phyloP scores from a whole-genome alignment of 2,888 invertebrate species.

The Harpagoxenus sublaevis region DNA sequence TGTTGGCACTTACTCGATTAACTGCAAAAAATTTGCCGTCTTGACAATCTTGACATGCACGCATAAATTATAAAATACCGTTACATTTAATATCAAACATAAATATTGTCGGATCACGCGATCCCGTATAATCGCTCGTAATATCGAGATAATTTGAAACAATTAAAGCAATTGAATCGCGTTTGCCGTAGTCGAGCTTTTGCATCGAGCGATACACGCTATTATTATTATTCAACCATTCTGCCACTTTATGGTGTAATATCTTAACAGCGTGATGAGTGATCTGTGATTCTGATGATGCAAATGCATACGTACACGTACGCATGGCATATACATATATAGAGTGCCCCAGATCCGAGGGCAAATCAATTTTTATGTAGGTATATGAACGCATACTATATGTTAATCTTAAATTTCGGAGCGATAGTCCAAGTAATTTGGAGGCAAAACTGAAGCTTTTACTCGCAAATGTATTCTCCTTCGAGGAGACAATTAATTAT shows the following conservation, averaged over 20 bases:
- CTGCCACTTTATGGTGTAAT: slow-evolving; percentile 3
- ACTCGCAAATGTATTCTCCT: not conserved
- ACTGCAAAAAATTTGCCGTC: not conserved
- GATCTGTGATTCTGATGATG: slow-evolving; percentile 13
- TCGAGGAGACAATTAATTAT: not conserved
- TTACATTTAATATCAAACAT: not conserved
- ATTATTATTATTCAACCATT: not conserved
- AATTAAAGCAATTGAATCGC: not conserved
- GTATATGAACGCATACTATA: not conserved
- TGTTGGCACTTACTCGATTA: not conserved
- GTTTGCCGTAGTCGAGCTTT: not conserved
- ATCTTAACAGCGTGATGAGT: slow-evolving; percentile 16
- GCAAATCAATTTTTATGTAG: not conserved
- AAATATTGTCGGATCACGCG: not conserved
- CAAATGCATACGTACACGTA: not conserved
- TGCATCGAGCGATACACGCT: not conserved
- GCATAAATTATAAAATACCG: not conserved
- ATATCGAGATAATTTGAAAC: not conserved
- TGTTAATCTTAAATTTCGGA: not conserved
- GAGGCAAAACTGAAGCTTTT: not conserved
- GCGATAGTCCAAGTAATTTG: not conserved
- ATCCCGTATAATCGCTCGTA: not conserved
- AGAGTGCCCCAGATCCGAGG: not conserved
- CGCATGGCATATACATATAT: not conserved
- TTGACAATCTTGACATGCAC: not conserved